phyloP scores from a whole-genome alignment of 2,888 invertebrate species.

The Lydus trimaculatus region DNA sequence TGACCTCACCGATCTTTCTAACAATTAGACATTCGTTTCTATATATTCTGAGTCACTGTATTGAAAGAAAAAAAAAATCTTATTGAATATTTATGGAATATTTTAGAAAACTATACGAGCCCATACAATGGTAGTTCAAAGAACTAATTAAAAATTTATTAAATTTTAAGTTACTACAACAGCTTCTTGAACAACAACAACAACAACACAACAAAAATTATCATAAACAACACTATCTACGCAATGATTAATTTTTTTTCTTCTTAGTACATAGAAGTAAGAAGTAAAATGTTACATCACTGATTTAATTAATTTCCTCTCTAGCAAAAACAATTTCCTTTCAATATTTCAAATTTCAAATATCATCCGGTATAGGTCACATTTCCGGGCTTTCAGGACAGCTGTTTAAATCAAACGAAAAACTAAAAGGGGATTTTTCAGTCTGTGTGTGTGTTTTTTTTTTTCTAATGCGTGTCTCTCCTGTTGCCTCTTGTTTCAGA shows the following conservation, averaged over 20 bases:
- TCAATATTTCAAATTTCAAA: constrained; percentile 6
- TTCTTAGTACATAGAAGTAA: too few species aligned
- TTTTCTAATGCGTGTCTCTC: background rate
- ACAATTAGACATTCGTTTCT: constrained; percentile 5
- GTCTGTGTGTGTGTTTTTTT: background rate
- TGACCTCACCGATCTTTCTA: constrained; percentile 6
- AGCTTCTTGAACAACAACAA: background rate
- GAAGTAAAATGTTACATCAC: background rate
- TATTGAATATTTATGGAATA: constrained; percentile 2
- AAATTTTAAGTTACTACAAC: background rate
- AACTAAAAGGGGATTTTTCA: background rate
- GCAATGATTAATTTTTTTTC: background rate
- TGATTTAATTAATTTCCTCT: constrained; percentile 1
- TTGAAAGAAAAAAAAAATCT: background rate
- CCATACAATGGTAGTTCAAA: background rate
- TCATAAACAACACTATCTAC: constrained; percentile 33
- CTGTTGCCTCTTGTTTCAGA: background rate
- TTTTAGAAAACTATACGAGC: background rate
- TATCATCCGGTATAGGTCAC: constrained; percentile 11
- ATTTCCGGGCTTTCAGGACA: background rate
- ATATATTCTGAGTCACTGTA: background rate
- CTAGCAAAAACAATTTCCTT: background rate
- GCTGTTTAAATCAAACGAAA: constrained; percentile 3
- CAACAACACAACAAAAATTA: background rate
- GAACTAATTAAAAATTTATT: constrained; percentile 8